Percentiles rank a stretch among this genome's conserved stretches.
Evolutionary conservation across 2,888 invertebrate genomes (phyloP).

Genomic region (Synanthedon vespiformis): DNA sequence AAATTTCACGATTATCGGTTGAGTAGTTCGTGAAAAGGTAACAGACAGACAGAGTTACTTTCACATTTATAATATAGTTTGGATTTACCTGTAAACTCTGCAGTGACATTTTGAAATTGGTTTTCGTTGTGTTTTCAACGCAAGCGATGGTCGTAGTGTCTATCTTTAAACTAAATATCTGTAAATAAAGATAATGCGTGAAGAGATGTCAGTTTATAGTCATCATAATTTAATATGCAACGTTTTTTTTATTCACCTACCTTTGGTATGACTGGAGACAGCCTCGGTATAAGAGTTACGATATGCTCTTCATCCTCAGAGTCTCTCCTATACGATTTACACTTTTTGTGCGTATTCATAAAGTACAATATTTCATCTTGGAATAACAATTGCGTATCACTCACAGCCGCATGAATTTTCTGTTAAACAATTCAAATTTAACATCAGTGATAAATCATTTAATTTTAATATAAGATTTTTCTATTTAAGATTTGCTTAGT

Average conservation of each 20-base stretch:
- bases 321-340: conserved; percentile 11
- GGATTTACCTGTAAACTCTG: conserved; percentile 72
- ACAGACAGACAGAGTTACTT: no score
- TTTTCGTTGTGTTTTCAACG: conserved; percentile 75
- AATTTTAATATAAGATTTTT: no score
- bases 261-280: conserved; percentile 86
- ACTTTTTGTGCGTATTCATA: conserved; percentile 44
- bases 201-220: no score
- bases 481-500: no score
- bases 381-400: conserved; percentile 67
- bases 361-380: conserved; percentile 71
- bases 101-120: conserved; percentile 78
- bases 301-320: conserved; percentile 25
- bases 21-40: no score
- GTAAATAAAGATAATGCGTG: conserved; percentile 20
- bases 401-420: conserved; percentile 76
- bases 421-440: conserved; percentile 35
- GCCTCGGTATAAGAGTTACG: conserved; percentile 69
- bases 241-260: conserved; percentile 49
- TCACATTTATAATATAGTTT: no score
- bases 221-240: no score
- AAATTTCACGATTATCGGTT: no score
- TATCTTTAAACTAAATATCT: conserved; percentile 81
- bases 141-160: conserved; percentile 79
- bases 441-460: no score